These are phyloP conservation scores for Gobius niger DNA, from an alignment of 2,113 vertebrate species.

Conservation along the genomic window DNA sequence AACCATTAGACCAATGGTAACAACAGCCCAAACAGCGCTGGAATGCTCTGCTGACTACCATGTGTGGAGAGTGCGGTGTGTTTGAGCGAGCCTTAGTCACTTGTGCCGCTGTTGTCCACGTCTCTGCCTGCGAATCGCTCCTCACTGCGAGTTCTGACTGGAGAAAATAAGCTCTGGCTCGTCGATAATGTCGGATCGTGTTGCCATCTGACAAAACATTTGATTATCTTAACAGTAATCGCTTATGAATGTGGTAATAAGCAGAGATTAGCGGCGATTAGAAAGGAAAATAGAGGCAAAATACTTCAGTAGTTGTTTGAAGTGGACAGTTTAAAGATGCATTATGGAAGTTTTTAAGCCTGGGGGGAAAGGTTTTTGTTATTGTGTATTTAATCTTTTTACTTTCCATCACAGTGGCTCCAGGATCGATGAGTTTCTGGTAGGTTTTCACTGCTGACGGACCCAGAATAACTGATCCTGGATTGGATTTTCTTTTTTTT, in stretches of 20 bases:
- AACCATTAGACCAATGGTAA: slow-evolving; percentile 77
- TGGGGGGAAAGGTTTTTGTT: no score
- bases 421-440: no score
- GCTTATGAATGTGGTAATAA: neutral
- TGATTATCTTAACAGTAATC: neutral
- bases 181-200: slow-evolving; percentile 46
- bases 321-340: neutral
- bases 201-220: slow-evolving; percentile 42
- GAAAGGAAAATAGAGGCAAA: neutral
- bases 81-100: slow-evolving; percentile 38
- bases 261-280: neutral
- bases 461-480: no score
- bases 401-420: no score
- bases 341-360: no score
- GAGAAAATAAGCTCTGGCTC: slow-evolving; percentile 57
- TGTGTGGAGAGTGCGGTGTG: slow-evolving; percentile 42
- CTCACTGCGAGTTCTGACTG: slow-evolving; percentile 43
- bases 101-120: slow-evolving; percentile 26
- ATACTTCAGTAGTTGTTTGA: neutral
- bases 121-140: slow-evolving; percentile 42
- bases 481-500: no score
- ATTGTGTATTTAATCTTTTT: no score
- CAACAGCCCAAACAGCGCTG: slow-evolving; percentile 70
- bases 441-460: no score
- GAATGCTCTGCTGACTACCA: slow-evolving; percentile 67